phyloP scores from a whole-genome alignment of 2,113 vertebrate species.

The Fregetta grallaria region DNA sequence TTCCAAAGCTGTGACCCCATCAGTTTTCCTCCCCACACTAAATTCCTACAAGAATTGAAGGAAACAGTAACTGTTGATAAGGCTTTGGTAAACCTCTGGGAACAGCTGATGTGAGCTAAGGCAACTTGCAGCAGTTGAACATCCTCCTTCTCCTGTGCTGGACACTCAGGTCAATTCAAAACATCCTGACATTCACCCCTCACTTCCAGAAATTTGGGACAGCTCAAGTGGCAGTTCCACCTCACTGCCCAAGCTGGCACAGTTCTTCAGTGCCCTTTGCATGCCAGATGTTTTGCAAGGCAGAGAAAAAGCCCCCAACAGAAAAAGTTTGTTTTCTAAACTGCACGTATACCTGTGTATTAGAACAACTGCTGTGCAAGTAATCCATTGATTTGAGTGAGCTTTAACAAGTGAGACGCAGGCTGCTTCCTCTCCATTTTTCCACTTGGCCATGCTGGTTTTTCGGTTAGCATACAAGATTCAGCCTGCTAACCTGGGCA shows the following conservation, averaged over 20 bases:
- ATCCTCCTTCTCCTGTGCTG: background rate
- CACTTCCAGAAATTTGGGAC: background rate
- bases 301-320: background rate
- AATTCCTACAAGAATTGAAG: background rate
- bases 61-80: background rate
- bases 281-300: background rate
- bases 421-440: background rate
- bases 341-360: fast-evolving
- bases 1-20: background rate
- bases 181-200: background rate
- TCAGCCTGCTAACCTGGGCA: background rate
- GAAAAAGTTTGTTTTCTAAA: background rate
- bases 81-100: background rate
- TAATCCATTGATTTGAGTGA: background rate
- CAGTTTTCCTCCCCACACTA: background rate
- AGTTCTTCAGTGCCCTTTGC: background rate
- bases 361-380: background rate
- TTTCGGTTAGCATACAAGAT: background rate
- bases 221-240: background rate
- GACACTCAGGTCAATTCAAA: background rate
- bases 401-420: background rate
- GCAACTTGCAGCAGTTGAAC: background rate
- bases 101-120: background rate
- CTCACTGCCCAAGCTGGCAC: background rate
- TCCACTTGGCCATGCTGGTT: background rate